Evolutionary conservation across 2,888 invertebrate genomes (phyloP).

Genomic region (Embidobia sp.): DNA sequence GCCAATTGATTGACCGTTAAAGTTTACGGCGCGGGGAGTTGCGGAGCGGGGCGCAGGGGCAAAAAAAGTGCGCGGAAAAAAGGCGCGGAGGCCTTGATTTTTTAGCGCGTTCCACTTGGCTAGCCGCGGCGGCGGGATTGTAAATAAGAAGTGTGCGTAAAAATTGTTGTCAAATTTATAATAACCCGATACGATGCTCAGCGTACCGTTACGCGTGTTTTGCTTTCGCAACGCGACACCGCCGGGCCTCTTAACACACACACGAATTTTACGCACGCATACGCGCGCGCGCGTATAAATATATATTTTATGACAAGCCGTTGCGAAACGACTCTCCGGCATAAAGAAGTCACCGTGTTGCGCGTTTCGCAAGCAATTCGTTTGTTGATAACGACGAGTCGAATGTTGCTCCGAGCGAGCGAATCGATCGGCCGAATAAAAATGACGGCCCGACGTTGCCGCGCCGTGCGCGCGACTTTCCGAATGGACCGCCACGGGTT

Average conservation of each 20-base stretch:
- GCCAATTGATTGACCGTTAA: slow-evolving; percentile 7
- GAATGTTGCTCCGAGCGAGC: too few relatives aligned
- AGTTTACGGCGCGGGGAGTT: slow-evolving; percentile 1
- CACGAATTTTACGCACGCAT: too few relatives aligned
- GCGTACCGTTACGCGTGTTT: slow-evolving; percentile 25
- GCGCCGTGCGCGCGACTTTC: too few relatives aligned
- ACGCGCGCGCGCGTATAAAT: too few relatives aligned
- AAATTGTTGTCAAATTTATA: slow-evolving; percentile 43
- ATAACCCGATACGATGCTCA: slow-evolving; percentile 24
- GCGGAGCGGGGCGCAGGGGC: neutral
- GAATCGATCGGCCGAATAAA: too few relatives aligned
- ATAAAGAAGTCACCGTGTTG: neutral
- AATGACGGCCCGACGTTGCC: too few relatives aligned
- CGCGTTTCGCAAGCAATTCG: neutral
- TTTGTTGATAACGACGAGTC: neutral
- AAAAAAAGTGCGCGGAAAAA: slow-evolving; percentile 9
- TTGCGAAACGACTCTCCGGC: too few relatives aligned
- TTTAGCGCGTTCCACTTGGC: slow-evolving; percentile 30
- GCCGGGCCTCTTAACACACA: too few relatives aligned
- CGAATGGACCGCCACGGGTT: too few relatives aligned
- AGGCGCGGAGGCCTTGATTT: slow-evolving; percentile 29
- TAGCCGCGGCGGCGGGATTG: slow-evolving; percentile 15
- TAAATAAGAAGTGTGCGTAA: slow-evolving; percentile 35
- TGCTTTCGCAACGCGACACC: neutral
- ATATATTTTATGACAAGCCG: too few relatives aligned